Base-by-base conservation (phyloP, 2,797 vertebrate species). In the Anniella stebbinsi region DNA sequence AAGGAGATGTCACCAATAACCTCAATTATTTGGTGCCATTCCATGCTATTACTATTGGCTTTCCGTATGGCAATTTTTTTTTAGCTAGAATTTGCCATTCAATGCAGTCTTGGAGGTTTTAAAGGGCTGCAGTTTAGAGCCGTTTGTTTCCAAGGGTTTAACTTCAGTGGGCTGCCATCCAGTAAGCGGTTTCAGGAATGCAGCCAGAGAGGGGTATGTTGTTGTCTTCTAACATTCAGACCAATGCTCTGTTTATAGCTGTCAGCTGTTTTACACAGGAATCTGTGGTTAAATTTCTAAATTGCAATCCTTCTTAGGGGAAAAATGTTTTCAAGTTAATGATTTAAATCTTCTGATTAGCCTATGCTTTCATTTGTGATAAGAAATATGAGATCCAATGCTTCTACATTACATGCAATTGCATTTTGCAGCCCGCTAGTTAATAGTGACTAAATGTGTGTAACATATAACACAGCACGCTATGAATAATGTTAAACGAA, bases 401-500 rank as follows among this genome's bases (percentile, higher is more conserved):
- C 84, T 51, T 30, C 33, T 76, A 21, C 51, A 81, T 82, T 88
- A 88, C 84, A 63, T 0, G 0, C 0, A 11, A 3, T 80, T 92
- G 88, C 33, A 3, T 76, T 60, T 28, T 84, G 63, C 81, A 33
- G 67, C 66, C 84, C 73, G 33, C 9, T 51, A 85, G 21, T 84
- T 90, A 75, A 48, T 45, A 73, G 51, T 30, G 70, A 70, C 77
- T 75, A 48, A 63, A 69, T 45, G 69, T 84, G 45, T 72, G 36
- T 3, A 91, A n/a, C 18, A 67, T 18, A 18, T 57, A 80, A 80
- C 9, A 13, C 48, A 38, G 48, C 86, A 88, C 36, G 60, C n/a
- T 41, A 88, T 57, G 63, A 86, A 70, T 36, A 28, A 60, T 28
- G 18, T 60, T 88, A 86, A 93, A 88, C 91, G n/a, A 33, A 90